Evolutionary conservation across 2,888 invertebrate genomes (phyloP).

Genomic region (Crepidodera aurea): DNA sequence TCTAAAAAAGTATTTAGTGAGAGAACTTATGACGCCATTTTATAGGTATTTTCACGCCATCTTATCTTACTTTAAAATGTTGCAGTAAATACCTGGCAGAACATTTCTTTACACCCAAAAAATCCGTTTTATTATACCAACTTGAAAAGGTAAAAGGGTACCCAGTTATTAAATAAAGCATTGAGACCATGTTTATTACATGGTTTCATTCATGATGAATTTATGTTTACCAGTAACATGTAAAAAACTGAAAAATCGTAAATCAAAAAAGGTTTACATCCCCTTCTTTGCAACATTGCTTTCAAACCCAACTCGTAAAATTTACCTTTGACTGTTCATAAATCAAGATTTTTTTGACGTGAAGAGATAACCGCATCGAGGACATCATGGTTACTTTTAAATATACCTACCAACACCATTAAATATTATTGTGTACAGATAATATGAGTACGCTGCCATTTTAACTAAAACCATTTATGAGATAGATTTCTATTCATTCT

Average conservation of each 20-base stretch:
- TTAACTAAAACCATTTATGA: not conserved
- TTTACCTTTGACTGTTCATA: conserved; percentile 24
- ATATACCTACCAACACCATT: conserved; percentile 12
- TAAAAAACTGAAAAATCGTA: conserved; percentile 43
- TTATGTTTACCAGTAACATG: conserved; percentile 46
- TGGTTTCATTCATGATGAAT: conserved; percentile 44
- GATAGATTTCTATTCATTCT: too few species aligned
- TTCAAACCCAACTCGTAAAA: conserved; percentile 25
- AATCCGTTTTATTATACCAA: conserved; percentile 17
- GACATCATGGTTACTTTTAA: conserved; percentile 15
- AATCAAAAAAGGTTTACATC: conserved; percentile 39
- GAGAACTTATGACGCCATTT: too few species aligned
- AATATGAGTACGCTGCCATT: conserved; percentile 1
- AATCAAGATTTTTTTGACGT: conserved; percentile 27
- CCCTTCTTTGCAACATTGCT: conserved; percentile 28
- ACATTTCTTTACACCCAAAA: conserved; percentile 24
- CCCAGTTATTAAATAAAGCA: conserved; percentile 18
- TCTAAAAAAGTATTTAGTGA: too few species aligned
- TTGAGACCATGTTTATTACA: conserved; percentile 37
- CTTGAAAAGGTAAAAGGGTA: conserved; percentile 20
- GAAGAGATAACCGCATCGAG: conserved; percentile 13
- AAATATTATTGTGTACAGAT: conserved; percentile 2
- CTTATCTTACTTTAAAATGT: conserved; percentile 22
- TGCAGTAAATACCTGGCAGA: conserved; percentile 26
- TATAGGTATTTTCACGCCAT: conserved; percentile 20